A percentile compares a stretch with the other conserved stretches of the same genome.
These are phyloP conservation scores for Apamea monoglypha DNA, from an alignment of 2,888 invertebrate species.

Conservation along the genomic window DNA sequence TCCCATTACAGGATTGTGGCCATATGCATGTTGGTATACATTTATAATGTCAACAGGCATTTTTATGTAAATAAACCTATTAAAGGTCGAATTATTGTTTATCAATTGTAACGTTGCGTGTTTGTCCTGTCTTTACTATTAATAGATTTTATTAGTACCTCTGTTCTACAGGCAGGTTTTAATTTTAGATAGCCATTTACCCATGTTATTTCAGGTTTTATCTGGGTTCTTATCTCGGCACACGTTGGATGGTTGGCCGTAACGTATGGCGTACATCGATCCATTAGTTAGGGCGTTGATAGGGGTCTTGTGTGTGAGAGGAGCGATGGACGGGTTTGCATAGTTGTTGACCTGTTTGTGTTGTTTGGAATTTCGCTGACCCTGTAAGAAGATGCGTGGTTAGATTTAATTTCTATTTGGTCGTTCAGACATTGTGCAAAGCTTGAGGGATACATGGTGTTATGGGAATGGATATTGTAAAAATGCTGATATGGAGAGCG, in stretches of 20 bases:
- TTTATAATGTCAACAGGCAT: slow-evolving; percentile 70
- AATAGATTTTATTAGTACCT: slow-evolving; percentile 56
- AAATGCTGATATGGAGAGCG: not conserved
- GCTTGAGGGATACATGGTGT: not conserved
- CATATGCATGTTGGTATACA: slow-evolving; percentile 28
- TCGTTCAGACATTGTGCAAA: not conserved
- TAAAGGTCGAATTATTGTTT: slow-evolving; percentile 71
- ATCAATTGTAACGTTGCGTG: slow-evolving; percentile 60
- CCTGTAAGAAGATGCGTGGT: not conserved
- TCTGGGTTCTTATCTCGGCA: slow-evolving; percentile 39
- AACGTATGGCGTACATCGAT: slow-evolving; percentile 38
- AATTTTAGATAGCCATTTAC: slow-evolving; percentile 44
- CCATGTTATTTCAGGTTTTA: slow-evolving; percentile 43
- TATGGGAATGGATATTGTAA: not conserved
- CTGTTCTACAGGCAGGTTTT: slow-evolving; percentile 29
- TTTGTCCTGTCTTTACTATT: slow-evolving; percentile 22
- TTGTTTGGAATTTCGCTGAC: slow-evolving; percentile 22
- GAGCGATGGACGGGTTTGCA: slow-evolving; percentile 18
- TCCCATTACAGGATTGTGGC: slow-evolving; percentile 21
- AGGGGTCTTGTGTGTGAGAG: slow-evolving; percentile 12
- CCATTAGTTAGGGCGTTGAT: slow-evolving; percentile 48
- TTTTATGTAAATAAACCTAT: slow-evolving; percentile 72
- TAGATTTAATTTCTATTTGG: not conserved
- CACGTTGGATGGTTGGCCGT: slow-evolving; percentile 16
- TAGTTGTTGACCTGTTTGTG: not conserved